Evolutionary conservation across 1,140 invertebrate species (phyloP), one percentile per base, ranked within the genome.

Genomic region (Neomicropteryx cornuta): DNA sequence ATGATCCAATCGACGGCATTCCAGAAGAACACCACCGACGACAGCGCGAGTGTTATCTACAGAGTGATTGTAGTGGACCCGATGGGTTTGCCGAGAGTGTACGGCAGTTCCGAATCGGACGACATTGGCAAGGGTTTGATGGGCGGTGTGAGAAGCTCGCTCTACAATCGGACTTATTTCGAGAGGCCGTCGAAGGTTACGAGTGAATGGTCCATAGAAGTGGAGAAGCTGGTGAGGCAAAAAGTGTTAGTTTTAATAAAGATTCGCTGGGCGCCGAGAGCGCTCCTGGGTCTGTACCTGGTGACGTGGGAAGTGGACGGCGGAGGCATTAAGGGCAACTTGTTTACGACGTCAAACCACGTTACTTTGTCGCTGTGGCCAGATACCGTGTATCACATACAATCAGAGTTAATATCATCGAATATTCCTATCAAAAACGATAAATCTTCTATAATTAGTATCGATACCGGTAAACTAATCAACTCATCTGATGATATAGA

Each of bases 291-390:
- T 27, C 8, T 27, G 22, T 69, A 67, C 44, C 48, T 68, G 36
- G 63, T 70, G 21, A 66, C 64, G 21, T 70, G 67, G 67, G 64
- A 70, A 46, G 56, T 66, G 13, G 54, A 57, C 30, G 65, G 66
- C 17, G 63, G 62, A 27, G 66, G 63, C 31, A 53, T 70, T 24
- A 68, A 66, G 36, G 67, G 67, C 18, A 64, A 70, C 48, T 55
- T 68, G 33, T 61, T 65, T 43, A 68, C 65, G 21, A 56, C 66
- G 43, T 51, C 59, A 5, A 65, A 60, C 16, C 51, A 50, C 20
- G 64, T 66, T 36, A 61, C 60, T 34, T 49, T 70, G n/a, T 61
- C 60, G 23, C 49, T 70, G 3, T 68, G 66, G 64, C 60, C 65
- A 21, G 55, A 67, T 28, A 63, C 63, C 6, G 44, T 62, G 17